Conservation (phyloP, 2,113 vertebrate genomes). For the Garra rufa region DNA sequence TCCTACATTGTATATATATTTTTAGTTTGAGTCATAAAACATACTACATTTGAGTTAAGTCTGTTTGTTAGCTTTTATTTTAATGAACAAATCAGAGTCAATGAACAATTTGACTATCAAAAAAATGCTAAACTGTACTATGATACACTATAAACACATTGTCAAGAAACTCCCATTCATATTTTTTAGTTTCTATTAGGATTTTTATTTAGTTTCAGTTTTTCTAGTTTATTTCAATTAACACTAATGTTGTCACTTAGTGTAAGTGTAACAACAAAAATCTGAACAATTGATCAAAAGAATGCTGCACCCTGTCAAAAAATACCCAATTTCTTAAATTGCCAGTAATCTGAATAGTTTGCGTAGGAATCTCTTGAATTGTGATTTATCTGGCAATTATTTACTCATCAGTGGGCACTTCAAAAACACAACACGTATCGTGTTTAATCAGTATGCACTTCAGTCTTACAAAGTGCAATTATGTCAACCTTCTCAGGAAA, state of each 20-base stretch:
- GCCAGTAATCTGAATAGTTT: background rate
- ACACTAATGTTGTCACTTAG: background rate
- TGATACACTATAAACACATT: background rate
- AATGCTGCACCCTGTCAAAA: background rate
- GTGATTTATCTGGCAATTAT: slow-evolving; percentile 18
- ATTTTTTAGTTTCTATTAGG: too few relatives aligned
- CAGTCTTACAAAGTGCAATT: slow-evolving; percentile 15
- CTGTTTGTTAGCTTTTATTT: too few relatives aligned
- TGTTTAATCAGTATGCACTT: slow-evolving; percentile 10
- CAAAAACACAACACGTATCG: slow-evolving; percentile 3
- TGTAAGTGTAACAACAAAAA: background rate
- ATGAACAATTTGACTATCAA: background rate
- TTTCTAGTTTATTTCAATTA: background rate
- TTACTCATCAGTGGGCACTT: slow-evolving; percentile 21
- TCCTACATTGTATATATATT: too few relatives aligned
- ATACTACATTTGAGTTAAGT: too few relatives aligned
- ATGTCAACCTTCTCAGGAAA: slow-evolving; percentile 14
- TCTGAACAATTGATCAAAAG: background rate
- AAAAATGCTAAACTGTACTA: background rate
- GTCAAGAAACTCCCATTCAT: background rate
- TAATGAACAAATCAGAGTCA: background rate
- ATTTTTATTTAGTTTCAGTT: background rate
- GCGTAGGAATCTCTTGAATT: background rate
- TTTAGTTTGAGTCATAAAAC: too few relatives aligned
- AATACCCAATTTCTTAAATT: background rate